These are phyloP conservation scores for Nemotelus nigrinus DNA, from an alignment of 2,888 invertebrate species.

Conservation along the genomic window DNA sequence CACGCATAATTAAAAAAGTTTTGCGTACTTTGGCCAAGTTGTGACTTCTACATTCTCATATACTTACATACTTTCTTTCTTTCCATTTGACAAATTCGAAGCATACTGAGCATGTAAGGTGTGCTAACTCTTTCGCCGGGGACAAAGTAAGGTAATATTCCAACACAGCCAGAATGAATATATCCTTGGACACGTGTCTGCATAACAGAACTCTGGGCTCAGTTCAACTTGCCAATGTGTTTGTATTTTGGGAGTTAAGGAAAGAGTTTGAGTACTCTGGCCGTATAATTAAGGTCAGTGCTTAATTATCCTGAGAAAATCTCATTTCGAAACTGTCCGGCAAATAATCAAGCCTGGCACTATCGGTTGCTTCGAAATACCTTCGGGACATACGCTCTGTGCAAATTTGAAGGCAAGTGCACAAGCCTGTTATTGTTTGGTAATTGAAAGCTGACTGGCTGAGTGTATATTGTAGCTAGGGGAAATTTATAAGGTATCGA, in stretches of 20 bases:
- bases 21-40: conserved; percentile 19
- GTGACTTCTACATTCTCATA: not conserved
- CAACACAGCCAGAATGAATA: too few relatives aligned
- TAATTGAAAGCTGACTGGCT: not conserved
- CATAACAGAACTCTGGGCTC: not conserved
- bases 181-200: too few relatives aligned
- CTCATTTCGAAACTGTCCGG: conserved; percentile 13
- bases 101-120: not conserved
- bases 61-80: not conserved
- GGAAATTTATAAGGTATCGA: too few relatives aligned
- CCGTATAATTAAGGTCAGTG: conserved; percentile 23
- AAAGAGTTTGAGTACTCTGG: conserved; percentile 1
- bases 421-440: not conserved
- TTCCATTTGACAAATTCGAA: not conserved
- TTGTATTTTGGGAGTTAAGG: not conserved
- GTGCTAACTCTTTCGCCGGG: conserved; percentile 5
- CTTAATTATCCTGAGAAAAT: conserved; percentile 28
- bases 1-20: conserved; percentile 27
- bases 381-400: not conserved
- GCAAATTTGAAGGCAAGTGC: not conserved
- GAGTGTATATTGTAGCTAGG: not conserved
- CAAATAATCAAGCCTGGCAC: conserved; percentile 12
- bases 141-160: not conserved
- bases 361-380: not conserved
- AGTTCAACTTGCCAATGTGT: not conserved